Percentiles rank a stretch among this genome's conserved stretches.
These are phyloP conservation scores for Perca schrenkii DNA, from an alignment of 2,113 vertebrate species.

Conservation along the genomic window DNA sequence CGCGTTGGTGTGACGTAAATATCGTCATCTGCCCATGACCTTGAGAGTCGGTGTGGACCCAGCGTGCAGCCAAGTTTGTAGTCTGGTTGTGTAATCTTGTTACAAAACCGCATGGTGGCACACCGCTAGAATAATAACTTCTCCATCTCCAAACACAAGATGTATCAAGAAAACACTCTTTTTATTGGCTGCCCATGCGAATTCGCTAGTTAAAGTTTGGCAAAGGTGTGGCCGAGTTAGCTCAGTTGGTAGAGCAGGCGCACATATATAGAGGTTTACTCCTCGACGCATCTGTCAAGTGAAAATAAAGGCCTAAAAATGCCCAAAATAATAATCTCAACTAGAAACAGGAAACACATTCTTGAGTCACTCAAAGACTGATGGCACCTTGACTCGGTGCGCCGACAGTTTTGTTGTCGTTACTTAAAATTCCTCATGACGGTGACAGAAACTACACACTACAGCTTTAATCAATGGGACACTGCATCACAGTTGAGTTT, in stretches of 20 bases:
- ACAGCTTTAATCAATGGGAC: not conserved
- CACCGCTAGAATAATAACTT: not conserved
- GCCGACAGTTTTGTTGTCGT: too few species aligned
- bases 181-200: not conserved
- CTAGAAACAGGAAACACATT: too few species aligned
- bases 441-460: too few species aligned
- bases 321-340: too few species aligned
- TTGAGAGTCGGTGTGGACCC: not conserved
- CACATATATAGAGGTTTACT: too few species aligned
- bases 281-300: too few species aligned
- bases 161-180: not conserved
- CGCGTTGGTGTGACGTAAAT: too few species aligned
- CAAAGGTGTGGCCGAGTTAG: not conserved
- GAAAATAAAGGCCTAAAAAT: too few species aligned
- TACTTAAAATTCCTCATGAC: too few species aligned
- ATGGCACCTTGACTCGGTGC: too few species aligned
- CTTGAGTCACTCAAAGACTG: too few species aligned
- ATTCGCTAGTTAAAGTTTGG: not conserved
- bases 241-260: too few species aligned
- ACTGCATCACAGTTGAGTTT: not conserved
- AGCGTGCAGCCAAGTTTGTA: not conserved
- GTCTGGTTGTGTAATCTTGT: not conserved
- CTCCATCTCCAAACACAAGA: slow-evolving; percentile 15
- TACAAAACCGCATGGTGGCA: not conserved
- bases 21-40: not conserved